Percentiles rank a stretch among this genome's conserved stretches.
Evolutionary conservation across 2,888 invertebrate species (phyloP).

Genomic region (Fragum sueziense): DNA sequence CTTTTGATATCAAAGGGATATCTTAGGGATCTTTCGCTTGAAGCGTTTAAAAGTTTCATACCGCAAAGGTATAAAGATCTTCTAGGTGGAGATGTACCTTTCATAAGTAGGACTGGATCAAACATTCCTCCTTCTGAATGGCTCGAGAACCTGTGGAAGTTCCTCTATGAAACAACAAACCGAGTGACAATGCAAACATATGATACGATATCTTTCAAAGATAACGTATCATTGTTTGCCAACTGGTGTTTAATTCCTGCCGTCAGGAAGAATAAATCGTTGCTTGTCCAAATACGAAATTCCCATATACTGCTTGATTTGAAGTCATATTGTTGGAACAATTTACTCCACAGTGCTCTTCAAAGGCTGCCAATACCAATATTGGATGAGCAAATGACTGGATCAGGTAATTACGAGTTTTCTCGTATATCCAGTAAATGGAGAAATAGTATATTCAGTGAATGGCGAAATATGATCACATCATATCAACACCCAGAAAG

Average conservation of each 20-base stretch:
- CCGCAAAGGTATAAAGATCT: not conserved
- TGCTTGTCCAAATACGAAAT: not conserved
- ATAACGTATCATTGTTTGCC: not conserved
- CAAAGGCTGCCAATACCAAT: not conserved
- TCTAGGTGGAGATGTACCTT: not conserved
- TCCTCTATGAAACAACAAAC: not conserved
- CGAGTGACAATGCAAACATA: not conserved
- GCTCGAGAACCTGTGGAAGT: not conserved
- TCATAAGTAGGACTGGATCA: not conserved
- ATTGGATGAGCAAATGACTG: not conserved
- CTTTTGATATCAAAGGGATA: not conserved
- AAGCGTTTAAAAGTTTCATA: not conserved
- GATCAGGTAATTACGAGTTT: too few relatives aligned
- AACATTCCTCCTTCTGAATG: not conserved
- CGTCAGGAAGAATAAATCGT: too few relatives aligned
- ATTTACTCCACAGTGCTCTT: not conserved
- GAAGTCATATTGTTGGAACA: not conserved
- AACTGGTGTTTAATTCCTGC: constrained; percentile 3
- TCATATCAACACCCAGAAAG: not conserved
- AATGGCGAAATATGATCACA: not conserved
- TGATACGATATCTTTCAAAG: not conserved
- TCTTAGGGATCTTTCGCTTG: not conserved
- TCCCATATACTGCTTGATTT: not conserved
- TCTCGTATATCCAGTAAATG: too few relatives aligned
- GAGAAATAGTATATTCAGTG: too few relatives aligned